Evolutionary conservation across 1,140 invertebrate species (phyloP), one percentile per base, ranked within the genome.

Genomic region (Penaeus japonicus): DNA sequence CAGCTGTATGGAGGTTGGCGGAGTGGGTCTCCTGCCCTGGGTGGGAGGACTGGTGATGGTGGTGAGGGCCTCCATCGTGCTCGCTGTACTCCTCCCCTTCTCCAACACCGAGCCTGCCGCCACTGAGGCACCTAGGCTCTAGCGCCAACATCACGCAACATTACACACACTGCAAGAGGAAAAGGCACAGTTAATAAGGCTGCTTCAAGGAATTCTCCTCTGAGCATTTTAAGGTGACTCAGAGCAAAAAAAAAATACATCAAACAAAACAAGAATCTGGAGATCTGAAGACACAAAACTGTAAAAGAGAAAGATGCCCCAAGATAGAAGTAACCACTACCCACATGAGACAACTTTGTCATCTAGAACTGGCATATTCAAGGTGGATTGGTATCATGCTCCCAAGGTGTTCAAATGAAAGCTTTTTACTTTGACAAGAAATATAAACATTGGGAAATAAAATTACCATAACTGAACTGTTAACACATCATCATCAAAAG

Each of bases 81-180:
- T 70, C 81, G 83, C n/a, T n/a, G 65, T 70, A 39, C 79, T 70
- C 89, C 62, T 83, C 70, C 78, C 57, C 55, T n/a, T 75, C 70
- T 53, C 70, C 83, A 55, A 73, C 85, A 70, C 79, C 78, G 32
- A 47, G 65, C 83, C 81, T n/a, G 89, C 84, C 89, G 81, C 84
- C 62, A 85, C 65, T 24, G 87, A 35, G 77, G 77, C 79, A 75
- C 27, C 32, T 73, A 32, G 70, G 70, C 75, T 30, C 77, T 75
- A 24, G 39, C 65, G 80, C 85, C 89, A 90, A 83, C 84, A 87
- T 86, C 85, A 77, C 84, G 82, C 70, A 87, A 65, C 89, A 90
- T 90, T 84, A 90, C 89, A 90, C 73, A 78, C 85, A 77, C 89
- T 90, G 89, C 27, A 83, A 89, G 7, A 81, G 4, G 1, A 55